These are phyloP conservation scores for Hirtodrosophila trivittata DNA, from an alignment of 2,888 invertebrate species.

Conservation along the genomic window DNA sequence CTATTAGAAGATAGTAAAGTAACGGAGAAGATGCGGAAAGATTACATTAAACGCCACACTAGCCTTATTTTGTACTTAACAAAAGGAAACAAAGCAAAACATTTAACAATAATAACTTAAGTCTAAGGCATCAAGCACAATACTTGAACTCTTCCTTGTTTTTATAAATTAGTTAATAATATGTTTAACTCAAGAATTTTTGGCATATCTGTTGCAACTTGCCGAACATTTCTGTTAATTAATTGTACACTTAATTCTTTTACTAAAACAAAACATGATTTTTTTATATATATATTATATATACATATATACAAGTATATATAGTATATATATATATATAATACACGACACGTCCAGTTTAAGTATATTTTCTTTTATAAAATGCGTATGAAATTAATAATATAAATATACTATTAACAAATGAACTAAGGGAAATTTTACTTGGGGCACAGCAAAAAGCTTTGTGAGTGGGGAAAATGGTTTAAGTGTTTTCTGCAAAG, in stretches of 20 bases:
- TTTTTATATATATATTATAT: conserved; percentile 25
- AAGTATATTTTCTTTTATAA: conserved; percentile 58
- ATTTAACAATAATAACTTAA: conserved; percentile 21
- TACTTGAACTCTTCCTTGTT: conserved; percentile 56
- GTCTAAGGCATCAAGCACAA: conserved; percentile 69
- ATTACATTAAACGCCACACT: conserved; percentile 42
- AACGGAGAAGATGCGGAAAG: conserved; percentile 3
- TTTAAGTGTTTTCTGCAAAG: no score
- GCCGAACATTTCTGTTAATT: conserved; percentile 60
- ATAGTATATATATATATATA: no score
- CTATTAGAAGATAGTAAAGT: no score
- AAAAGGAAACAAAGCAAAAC: conserved; percentile 14
- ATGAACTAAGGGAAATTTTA: neutral
- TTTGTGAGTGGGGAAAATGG: no score
- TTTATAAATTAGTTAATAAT: conserved; percentile 57
- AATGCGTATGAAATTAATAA: conserved; percentile 57
- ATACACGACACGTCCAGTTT: conserved; percentile 62
- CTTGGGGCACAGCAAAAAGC: no score
- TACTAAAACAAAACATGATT: conserved; percentile 36
- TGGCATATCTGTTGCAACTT: conserved; percentile 26
- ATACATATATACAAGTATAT: conserved; percentile 21
- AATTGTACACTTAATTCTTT: conserved; percentile 59
- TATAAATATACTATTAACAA: conserved; percentile 59
- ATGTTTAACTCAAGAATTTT: conserved; percentile 47
- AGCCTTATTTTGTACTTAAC: conserved; percentile 74